Percentiles rank a stretch among this genome's conserved stretches.
These are phyloP conservation scores for Petrolisthes manimaculis DNA, from an alignment of 2,888 invertebrate genomes.

Conservation along the genomic window DNA sequence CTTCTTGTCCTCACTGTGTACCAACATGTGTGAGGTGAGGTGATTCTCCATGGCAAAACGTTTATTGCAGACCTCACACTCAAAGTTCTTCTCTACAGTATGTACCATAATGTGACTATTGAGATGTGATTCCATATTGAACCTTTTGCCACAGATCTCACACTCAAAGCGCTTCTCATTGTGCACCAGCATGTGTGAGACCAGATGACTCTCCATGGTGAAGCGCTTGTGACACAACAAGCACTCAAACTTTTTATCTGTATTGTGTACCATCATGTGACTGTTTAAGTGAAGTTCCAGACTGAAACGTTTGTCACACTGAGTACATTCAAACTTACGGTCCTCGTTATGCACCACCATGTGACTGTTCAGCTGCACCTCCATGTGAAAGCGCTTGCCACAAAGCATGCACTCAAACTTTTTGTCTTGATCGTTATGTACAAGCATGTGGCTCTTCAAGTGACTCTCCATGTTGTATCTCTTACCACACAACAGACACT, in stretches of 20 bases:
- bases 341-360: conserved; percentile 52
- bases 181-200: conserved; percentile 54
- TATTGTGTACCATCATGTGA: conserved; percentile 53
- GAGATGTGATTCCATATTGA: conserved; percentile 52
- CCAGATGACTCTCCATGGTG: conserved; percentile 52
- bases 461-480: conserved; percentile 54
- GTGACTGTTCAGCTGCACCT: conserved; percentile 53
- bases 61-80: conserved; percentile 48
- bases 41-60: conserved; percentile 55
- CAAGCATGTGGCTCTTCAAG: conserved; percentile 54
- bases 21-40: conserved; percentile 46
- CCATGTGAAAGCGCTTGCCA: conserved; percentile 55
- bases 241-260: conserved; percentile 52
- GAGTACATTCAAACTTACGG: conserved; percentile 40
- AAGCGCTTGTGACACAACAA: conserved; percentile 49
- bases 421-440: conserved; percentile 53
- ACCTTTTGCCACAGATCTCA: conserved; percentile 50
- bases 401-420: conserved; percentile 53
- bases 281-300: conserved; percentile 52
- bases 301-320: conserved; percentile 50
- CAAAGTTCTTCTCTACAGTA: conserved; percentile 48
- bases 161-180: conserved; percentile 53
- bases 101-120: conserved; percentile 55
- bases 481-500: conserved; percentile 51
- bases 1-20: conserved; percentile 56